These are phyloP conservation scores for Xenus cinereus DNA, from an alignment of 2,113 vertebrate species.

Conservation along the genomic window DNA sequence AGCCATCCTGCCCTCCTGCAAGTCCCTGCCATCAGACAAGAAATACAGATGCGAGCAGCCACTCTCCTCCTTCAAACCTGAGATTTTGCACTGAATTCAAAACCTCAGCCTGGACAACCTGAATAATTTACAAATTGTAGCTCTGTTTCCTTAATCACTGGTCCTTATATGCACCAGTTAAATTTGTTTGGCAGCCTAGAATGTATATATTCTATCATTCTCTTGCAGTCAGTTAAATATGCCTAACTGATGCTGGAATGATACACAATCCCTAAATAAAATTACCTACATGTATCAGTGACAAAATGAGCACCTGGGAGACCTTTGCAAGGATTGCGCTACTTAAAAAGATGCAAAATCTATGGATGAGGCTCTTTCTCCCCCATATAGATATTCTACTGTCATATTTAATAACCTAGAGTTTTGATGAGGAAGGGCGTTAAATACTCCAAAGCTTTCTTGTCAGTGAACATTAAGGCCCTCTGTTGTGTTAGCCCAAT, in stretches of 20 bases:
- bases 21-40: neutral
- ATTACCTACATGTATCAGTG: neutral
- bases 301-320: neutral
- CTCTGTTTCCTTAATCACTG: neutral
- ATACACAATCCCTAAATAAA: neutral
- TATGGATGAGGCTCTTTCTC: neutral
- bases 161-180: neutral
- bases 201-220: neutral
- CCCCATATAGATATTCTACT: neutral
- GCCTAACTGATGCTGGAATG: neutral
- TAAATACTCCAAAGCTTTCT: conserved; percentile 9
- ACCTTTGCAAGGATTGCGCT: neutral
- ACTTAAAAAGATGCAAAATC: neutral
- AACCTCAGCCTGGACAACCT: neutral
- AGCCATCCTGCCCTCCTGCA: neutral
- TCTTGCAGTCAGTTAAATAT: neutral
- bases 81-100: neutral
- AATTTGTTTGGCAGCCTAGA: neutral
- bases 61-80: neutral
- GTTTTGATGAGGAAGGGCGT: neutral
- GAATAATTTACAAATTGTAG: neutral
- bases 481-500: neutral
- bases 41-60: neutral
- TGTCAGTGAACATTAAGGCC: neutral
- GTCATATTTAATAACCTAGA: neutral